Conservation (phyloP, 2,888 invertebrate genomes). For the Myopa testacea region DNA sequence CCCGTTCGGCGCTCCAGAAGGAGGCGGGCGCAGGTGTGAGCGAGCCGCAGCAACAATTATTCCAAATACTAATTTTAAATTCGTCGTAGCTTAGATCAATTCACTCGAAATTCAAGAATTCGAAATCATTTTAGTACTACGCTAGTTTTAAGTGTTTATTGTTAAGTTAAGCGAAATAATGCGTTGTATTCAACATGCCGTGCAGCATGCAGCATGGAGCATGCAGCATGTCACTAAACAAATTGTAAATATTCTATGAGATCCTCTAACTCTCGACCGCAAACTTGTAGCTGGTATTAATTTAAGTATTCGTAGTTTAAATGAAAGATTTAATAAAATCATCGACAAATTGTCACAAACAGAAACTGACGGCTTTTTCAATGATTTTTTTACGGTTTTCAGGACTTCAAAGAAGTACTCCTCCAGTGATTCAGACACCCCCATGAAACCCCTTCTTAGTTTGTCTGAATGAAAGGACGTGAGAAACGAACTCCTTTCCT, state of each 20-base stretch:
- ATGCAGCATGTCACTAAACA: constrained; percentile 1
- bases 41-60: constrained; percentile 30
- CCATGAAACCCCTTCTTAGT: too few relatives aligned
- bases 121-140: neutral
- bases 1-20: neutral
- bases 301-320: neutral
- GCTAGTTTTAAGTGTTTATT: neutral
- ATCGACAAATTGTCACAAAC: neutral
- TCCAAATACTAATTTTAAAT: constrained; percentile 35
- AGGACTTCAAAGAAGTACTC: neutral
- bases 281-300: neutral
- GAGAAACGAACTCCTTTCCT: neutral
- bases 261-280: neutral
- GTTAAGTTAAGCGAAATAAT: neutral
- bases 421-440: neutral
- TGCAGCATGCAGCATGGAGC: too few relatives aligned
- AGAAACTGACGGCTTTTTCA: neutral
- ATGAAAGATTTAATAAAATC: neutral
- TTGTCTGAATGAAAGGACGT: neutral
- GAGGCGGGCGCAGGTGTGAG: constrained; percentile 18
- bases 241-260: constrained; percentile 27
- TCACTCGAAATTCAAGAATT: neutral
- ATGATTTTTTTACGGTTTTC: neutral
- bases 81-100: constrained; percentile 26
- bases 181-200: too few relatives aligned